Evolutionary conservation across 2,113 vertebrate species (phyloP).

Genomic region (Rutilus rutilus): DNA sequence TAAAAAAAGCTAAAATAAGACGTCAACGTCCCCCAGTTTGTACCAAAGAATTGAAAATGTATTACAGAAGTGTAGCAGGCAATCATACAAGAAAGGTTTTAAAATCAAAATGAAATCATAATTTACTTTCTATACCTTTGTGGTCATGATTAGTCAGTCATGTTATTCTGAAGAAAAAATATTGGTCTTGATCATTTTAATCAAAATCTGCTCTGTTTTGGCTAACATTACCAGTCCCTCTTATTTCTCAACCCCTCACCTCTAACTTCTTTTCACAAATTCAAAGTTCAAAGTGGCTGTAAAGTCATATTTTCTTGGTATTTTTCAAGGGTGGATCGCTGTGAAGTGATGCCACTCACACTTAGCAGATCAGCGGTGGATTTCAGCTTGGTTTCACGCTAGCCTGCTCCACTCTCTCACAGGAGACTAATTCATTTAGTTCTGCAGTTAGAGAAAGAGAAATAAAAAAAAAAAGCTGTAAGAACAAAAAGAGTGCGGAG

Average conservation of each 20-base stretch:
- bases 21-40: neutral
- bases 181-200: neutral
- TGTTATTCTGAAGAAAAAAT: neutral
- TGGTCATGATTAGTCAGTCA: neutral
- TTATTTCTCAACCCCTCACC: too few relatives aligned
- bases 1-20: neutral
- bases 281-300: neutral
- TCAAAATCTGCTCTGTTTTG: neutral
- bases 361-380: constrained; percentile 27
- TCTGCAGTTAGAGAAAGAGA: constrained; percentile 21
- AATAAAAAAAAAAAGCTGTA: neutral
- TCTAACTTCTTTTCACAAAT: too few relatives aligned
- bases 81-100: neutral
- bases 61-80: neutral
- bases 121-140: neutral
- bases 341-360: constrained; percentile 21
- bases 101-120: neutral
- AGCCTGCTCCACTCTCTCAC: neutral
- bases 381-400: constrained; percentile 22
- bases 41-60: neutral
- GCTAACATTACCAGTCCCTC: too few relatives aligned
- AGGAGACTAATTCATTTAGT: constrained; percentile 41
- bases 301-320: neutral
- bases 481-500: neutral
- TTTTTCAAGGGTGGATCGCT: constrained; percentile 17